Base-by-base conservation (phyloP, 2,888 invertebrate genomes). In the Synanthedon andrenaeformis region DNA sequence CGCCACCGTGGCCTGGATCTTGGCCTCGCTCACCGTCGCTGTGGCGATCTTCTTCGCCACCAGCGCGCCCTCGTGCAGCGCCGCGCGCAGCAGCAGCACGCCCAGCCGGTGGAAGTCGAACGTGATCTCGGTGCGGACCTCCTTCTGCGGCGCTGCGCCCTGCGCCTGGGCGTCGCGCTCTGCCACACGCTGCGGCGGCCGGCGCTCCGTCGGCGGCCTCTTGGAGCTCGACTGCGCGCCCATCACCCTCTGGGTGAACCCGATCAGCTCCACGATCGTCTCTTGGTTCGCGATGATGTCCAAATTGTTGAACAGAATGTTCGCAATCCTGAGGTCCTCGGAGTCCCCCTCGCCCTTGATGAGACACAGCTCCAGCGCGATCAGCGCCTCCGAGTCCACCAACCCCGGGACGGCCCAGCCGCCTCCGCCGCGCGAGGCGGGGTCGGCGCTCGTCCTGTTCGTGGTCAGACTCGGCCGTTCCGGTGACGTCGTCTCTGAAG, bases 241-340 rank as follows among this genome's bases (percentile, higher is more conserved):
- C 55, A 75, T 57, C 63, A 95, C 91, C 52, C 96, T 90, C 65
- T 93, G 93, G 3, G 92, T 90, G 72, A 98, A 97, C n/a, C 95
- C 95, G 61, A 97, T 90, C 56, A 98, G 80, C 76, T 98, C 98
- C 10, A 97, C 95, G 59, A 98, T 94, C 0, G 98, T 98, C 78
- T 97, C 97, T 76, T 97, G 97, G 81, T 98, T 98, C 0, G 97
- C 97, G 59, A 97, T 97, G 54, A 98, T 94, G 76, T 98, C 98
- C 61, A 98, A 88, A 76, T 95, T 97, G 72, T 98, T 98, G 70
- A 98, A 98, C 63, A 96, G 92, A 64, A 98, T 93, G 67, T 94
- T 95, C 0, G 96, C 94, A 51, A 96, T 92, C 63, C 94, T 92
- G 50, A 89, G 66, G 42, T 89, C 88, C 61, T 90, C 90, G 54